phyloP scores from a whole-genome alignment of 2,888 invertebrate species.

The Orchestes rusci region DNA sequence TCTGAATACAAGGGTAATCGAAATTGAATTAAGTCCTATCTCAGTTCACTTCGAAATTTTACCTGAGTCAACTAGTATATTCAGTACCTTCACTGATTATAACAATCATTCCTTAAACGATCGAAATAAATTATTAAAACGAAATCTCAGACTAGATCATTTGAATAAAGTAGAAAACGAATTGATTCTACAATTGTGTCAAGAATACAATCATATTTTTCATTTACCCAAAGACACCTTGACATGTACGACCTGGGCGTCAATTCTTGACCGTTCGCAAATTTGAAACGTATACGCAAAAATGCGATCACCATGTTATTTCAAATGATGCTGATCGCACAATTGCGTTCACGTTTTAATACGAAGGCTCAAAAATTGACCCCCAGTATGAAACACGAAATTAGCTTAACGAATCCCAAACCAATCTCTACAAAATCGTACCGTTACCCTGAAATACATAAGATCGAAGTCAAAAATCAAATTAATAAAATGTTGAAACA shows the following conservation, averaged over 20 bases:
- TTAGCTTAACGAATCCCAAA: constrained; percentile 22
- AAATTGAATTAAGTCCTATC: no score
- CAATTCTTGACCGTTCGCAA: no score
- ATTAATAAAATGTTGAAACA: constrained; percentile 30
- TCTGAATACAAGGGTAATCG: no score
- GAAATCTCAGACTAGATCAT: constrained; percentile 21
- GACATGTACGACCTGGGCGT: constrained; percentile 8
- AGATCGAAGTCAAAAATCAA: constrained; percentile 32
- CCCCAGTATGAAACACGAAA: constrained; percentile 27
- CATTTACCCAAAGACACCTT: constrained; percentile 4
- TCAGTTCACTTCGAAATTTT: no score
- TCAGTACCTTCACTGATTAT: no score
- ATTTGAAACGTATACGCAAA: no score
- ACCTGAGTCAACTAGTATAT: no score
- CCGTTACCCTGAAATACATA: constrained; percentile 31
- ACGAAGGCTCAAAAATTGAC: no score
- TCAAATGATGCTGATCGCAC: no score
- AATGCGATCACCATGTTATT: no score
- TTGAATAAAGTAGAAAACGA: constrained; percentile 29
- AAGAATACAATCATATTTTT: constrained; percentile 2
- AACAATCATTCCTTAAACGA: no score
- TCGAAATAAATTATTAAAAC: constrained; percentile 2
- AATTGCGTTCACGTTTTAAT: no score
- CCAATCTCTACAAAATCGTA: constrained; percentile 31
- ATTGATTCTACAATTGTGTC: constrained; percentile 25